Base-by-base conservation (phyloP, 2,888 invertebrate genomes). In the Graphium colonna region DNA sequence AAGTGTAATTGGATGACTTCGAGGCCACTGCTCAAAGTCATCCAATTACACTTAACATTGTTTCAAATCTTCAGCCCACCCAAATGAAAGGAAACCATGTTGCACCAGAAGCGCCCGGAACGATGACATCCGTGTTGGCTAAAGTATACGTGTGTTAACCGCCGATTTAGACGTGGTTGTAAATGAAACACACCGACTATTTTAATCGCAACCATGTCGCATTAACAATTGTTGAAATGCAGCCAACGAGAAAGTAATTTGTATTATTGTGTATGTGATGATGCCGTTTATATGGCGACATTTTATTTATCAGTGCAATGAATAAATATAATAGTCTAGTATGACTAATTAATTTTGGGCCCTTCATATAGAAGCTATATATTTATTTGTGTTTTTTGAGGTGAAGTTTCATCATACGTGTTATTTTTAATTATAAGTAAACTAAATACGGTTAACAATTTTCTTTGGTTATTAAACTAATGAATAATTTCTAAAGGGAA, bases 81-180 rank as follows among this genome's bases (percentile, higher is more conserved):
- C 68, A 56, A 56, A 65, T 62, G 60, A 65, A 65, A 65, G 65
- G 60, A 67, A 64, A 72, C 71, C 65, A 54, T 71, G 67, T 71
- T 63, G 57, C 58, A 62, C n/a, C n/a, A n/a, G 60, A 62, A 44
- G 44, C 43, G 10, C 38, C 15, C 18, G 39, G 39, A 44, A 44
- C 39, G 53, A 40, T 49, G 48, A 53, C 49, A 38, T 44, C 44
- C 44, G 44, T 31, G n/a, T 18, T 36, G 41, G 40, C 46, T 17
- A 13, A 42, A 26, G 38, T 48, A 47, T 42, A 48, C 28, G 47
- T n/a, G 42, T 33, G n/a, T 36, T 26, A 36, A 38, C 18, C 9
- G 18, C 13, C 16, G 33, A 43, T 16, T 38, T 16, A 13, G 52
- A 42, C 38, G 42, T 16, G 48, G 42, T 38, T 38, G 42, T 28